Conservation (phyloP, 2,113 vertebrate genomes). For the Pluvialis apricaria region DNA sequence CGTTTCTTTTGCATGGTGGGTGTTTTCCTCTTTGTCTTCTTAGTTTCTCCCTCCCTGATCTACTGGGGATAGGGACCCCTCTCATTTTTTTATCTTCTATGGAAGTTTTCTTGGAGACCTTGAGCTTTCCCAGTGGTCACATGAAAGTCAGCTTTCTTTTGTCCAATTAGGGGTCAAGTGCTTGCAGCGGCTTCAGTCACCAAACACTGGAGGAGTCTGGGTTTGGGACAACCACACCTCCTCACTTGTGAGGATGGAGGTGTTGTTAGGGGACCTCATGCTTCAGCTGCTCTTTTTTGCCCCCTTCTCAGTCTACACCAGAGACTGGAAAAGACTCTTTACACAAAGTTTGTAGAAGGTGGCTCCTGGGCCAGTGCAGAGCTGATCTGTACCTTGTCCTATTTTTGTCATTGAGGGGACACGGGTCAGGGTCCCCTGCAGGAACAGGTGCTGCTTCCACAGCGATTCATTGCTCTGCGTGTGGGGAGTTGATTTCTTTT, state of each 20-base stretch:
- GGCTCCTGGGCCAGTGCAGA: not conserved
- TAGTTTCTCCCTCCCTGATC: not conserved
- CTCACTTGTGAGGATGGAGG: not conserved
- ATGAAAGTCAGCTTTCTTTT: not conserved
- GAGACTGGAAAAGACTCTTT: not conserved
- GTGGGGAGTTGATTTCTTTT: not conserved
- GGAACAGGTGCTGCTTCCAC: not conserved
- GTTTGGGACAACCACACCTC: not conserved
- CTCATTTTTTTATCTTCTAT: not conserved
- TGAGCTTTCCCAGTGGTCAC: not conserved
- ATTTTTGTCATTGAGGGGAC: not conserved
- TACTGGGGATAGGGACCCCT: not conserved
- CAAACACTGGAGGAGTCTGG: not conserved
- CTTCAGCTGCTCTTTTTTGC: not conserved
- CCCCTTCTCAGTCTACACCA: not conserved
- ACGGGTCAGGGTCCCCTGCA: not conserved
- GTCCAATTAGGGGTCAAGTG: not conserved
- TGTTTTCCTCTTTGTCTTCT: not conserved
- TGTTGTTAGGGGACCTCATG: not conserved
- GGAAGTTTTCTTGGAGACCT: not conserved
- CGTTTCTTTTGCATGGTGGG: not conserved
- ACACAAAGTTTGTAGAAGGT: not conserved
- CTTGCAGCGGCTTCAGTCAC: not conserved
- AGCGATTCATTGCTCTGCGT: not conserved
- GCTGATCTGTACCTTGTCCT: not conserved